phyloP scores from a whole-genome alignment of 2,888 invertebrate genomes.

The Apotomis capreana region DNA sequence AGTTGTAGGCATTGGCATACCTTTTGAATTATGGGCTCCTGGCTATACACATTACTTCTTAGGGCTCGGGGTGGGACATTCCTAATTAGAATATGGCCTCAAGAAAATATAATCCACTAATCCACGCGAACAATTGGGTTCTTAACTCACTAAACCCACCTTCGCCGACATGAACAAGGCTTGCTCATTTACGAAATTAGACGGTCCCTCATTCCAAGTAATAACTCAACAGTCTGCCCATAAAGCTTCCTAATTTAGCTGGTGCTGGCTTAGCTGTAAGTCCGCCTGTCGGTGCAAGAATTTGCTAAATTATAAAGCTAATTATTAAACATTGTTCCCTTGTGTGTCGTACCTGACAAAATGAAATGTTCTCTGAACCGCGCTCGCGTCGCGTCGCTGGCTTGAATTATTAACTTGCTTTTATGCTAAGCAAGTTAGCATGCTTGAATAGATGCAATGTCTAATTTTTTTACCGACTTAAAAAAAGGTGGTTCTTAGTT shows the following conservation, averaged over 20 bases:
- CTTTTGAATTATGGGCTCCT: too few species aligned
- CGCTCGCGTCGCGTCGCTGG: slow-evolving; percentile 52
- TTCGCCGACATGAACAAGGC: slow-evolving; percentile 29
- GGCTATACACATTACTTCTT: too few species aligned
- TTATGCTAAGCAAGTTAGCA: slow-evolving; percentile 44
- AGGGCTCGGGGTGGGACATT: not conserved
- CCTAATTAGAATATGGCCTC: slow-evolving; percentile 8
- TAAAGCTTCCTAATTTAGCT: slow-evolving; percentile 56
- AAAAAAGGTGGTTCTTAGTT: too few species aligned
- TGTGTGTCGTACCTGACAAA: slow-evolving; percentile 71
- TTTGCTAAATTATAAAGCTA: slow-evolving; percentile 79
- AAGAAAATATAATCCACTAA: slow-evolving; percentile 34
- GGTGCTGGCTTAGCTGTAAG: slow-evolving; percentile 64
- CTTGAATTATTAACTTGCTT: slow-evolving; percentile 61
- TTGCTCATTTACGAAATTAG: slow-evolving; percentile 41
- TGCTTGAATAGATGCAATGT: slow-evolving; percentile 44
- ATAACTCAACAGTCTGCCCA: slow-evolving; percentile 38
- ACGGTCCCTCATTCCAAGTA: slow-evolving; percentile 33
- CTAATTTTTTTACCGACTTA: slow-evolving; percentile 55
- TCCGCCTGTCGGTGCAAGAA: slow-evolving; percentile 60
- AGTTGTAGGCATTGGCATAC: too few species aligned
- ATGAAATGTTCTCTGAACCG: slow-evolving; percentile 63
- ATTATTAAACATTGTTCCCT: slow-evolving; percentile 76
- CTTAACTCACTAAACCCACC: slow-evolving; percentile 27
- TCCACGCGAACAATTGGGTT: slow-evolving; percentile 27